phyloP scores from a whole-genome alignment of 2,888 invertebrate genomes.

The Geotrupes spiniger region DNA sequence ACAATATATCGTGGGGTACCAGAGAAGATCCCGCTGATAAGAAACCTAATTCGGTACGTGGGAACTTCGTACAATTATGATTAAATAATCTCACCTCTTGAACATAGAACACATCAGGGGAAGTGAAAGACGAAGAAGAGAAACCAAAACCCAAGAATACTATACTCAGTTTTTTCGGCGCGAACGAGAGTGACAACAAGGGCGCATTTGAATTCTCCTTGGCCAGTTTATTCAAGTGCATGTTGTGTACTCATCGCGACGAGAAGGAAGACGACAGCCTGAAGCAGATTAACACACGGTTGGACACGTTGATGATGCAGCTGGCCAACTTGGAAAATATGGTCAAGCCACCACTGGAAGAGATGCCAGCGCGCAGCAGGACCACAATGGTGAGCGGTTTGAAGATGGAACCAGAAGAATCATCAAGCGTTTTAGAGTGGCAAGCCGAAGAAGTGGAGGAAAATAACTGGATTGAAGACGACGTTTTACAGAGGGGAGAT shows the following conservation, averaged over 20 bases:
- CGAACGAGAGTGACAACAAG: conserved; percentile 43
- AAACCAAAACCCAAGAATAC: conserved; percentile 34
- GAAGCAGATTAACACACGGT: conserved; percentile 33
- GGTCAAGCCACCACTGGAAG: neutral
- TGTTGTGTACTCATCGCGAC: conserved; percentile 53
- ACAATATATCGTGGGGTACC: conserved; percentile 94
- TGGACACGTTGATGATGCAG: conserved; percentile 33
- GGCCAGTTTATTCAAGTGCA: conserved; percentile 56
- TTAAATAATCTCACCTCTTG: too few species aligned
- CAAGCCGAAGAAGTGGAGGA: conserved; percentile 17
- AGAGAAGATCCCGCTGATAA: conserved; percentile 63
- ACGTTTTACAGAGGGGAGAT: conserved; percentile 62
- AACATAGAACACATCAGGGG: neutral
- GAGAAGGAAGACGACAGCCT: conserved; percentile 45
- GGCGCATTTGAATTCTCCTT: conserved; percentile 55
- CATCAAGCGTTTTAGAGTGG: conserved; percentile 56
- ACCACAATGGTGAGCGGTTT: neutral
- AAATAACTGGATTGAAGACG: conserved; percentile 67
- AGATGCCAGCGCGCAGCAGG: neutral
- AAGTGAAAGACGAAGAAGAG: conserved; percentile 40
- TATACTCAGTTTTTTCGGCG: conserved; percentile 42
- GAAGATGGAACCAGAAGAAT: conserved; percentile 6
- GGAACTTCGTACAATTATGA: conserved; percentile 50
- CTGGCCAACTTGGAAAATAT: conserved; percentile 15
- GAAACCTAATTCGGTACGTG: conserved; percentile 57